Evolutionary conservation across 2,888 invertebrate genomes (phyloP).

Genomic region (Microplitis manilae): DNA sequence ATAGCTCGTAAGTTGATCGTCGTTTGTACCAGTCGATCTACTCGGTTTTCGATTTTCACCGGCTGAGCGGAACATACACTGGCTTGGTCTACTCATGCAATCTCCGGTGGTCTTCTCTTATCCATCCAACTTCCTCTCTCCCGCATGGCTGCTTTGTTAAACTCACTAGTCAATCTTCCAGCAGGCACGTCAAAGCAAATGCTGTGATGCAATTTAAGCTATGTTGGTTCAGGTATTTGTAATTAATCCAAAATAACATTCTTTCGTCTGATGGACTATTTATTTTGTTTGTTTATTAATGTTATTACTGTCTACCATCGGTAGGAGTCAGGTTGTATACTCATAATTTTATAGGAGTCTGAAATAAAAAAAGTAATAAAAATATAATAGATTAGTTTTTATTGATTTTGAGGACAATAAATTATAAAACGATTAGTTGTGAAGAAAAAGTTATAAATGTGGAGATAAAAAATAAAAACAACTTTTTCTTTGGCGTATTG

Average conservation of each 20-base stretch:
- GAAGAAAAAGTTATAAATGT: not conserved
- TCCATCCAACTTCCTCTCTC: not conserved
- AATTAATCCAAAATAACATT: not conserved
- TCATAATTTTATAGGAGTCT: too few species aligned
- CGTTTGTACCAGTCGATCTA: constrained; percentile 41
- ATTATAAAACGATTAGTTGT: not conserved
- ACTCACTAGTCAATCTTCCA: constrained; percentile 19
- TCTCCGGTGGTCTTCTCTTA: constrained; percentile 13
- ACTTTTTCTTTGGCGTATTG: constrained; percentile 12
- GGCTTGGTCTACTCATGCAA: constrained; percentile 3
- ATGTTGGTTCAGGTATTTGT: not conserved
- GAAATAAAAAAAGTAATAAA: not conserved
- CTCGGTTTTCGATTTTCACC: constrained; percentile 37
- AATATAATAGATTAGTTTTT: not conserved
- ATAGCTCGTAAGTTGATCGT: not conserved
- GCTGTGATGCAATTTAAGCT: constrained; percentile 4
- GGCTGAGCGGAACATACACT: constrained; percentile 26
- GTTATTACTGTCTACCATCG: too few species aligned
- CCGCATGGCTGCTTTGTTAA: constrained; percentile 18
- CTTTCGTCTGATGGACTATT: not conserved
- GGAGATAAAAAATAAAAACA: not conserved
- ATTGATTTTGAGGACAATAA: not conserved
- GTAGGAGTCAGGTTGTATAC: too few species aligned
- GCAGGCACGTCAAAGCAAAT: constrained; percentile 19
- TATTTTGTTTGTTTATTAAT: not conserved